Evolutionary conservation across 2,113 vertebrate species (phyloP), one percentile per base, ranked within the genome.

Genomic region (Thalassoma bifasciatum): DNA sequence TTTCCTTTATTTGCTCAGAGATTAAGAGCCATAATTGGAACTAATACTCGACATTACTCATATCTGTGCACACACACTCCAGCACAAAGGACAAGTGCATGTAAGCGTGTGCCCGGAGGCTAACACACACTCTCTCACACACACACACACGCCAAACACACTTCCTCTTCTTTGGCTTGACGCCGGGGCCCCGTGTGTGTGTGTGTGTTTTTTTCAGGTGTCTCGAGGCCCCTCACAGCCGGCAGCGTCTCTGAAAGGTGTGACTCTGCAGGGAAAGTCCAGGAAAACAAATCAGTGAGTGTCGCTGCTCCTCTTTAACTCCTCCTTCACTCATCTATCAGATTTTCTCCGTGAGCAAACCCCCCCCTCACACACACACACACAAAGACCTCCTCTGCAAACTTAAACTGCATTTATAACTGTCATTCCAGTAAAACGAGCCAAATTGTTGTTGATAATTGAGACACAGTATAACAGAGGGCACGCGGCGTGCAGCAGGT

Each of bases 191-290:
- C 70, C 47, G 30, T 30, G 30, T 30, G 30, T 30, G 30, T 30
- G n/a, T n/a, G n/a, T n/a, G n/a, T n/a, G n/a, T 72, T 81, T 82
- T 46, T 95, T 92, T 95, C 95, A 97, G 95, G 92, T 92, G 93
- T 93, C 90, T 86, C 85, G 90, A 91, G 94, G 93, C 93, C 92
- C 88, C 90, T 81, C 93, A 94, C 95, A 95, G 94, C 95, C 95
- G 95, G 94, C 91, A 91, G 90, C 93, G 73, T 86, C 87, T 93
- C 92, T 92, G 93, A 95, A 94, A 94, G 91, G 93, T 94, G 94
- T 82, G 91, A 93, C 94, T 94, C 95, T 82, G 91, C 93, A 88
- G 93, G 93, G 93, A 85, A 93, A 94, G 93, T 93, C 93, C 95
- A 92, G 94, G 93, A 88, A 88, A 70, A 82, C 93, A 95, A 94